A percentile compares a stretch with the other conserved stretches of the same genome.
Conservation (phyloP, 23 tunicate genomes). For the Ascidia mentula region DNA sequence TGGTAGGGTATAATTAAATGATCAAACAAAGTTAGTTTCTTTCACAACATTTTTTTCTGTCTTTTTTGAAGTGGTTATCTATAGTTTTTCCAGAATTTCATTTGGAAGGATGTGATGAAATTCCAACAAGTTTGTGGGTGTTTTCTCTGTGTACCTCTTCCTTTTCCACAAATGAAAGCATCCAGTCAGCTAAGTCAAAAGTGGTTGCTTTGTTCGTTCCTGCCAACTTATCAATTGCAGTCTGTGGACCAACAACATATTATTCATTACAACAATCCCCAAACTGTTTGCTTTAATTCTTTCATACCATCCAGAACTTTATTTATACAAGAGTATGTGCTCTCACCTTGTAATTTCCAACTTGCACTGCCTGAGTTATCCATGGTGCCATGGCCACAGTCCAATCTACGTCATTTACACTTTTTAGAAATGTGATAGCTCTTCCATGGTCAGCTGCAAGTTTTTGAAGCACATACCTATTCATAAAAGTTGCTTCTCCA, state of each 20-base stretch:
- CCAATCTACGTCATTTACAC: constrained; percentile 60
- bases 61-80: too few relatives aligned
- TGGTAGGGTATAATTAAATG: too few relatives aligned
- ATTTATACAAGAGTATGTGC: too few relatives aligned
- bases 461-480: constrained; percentile 15
- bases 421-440: constrained; percentile 38
- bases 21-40: too few relatives aligned
- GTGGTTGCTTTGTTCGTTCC: constrained; percentile 30
- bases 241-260: too few relatives aligned
- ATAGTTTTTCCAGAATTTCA: too few relatives aligned
- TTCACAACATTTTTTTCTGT: too few relatives aligned
- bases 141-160: constrained; percentile 29
- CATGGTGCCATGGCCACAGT: constrained; percentile 65
- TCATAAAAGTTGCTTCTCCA: background rate
- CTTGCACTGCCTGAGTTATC: background rate
- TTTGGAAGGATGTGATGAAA: too few relatives aligned
- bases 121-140: constrained; percentile 54
- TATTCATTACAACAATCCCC: too few relatives aligned
- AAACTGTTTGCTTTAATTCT: too few relatives aligned
- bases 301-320: too few relatives aligned
- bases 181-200: constrained; percentile 61
- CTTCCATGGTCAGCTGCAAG: constrained; percentile 60
- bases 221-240: constrained; percentile 32
- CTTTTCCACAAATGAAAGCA: constrained; percentile 33
- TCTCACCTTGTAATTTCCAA: background rate